phyloP scores from a whole-genome alignment of 2,797 vertebrate species.

The Chelidonichthys spinosus region DNA sequence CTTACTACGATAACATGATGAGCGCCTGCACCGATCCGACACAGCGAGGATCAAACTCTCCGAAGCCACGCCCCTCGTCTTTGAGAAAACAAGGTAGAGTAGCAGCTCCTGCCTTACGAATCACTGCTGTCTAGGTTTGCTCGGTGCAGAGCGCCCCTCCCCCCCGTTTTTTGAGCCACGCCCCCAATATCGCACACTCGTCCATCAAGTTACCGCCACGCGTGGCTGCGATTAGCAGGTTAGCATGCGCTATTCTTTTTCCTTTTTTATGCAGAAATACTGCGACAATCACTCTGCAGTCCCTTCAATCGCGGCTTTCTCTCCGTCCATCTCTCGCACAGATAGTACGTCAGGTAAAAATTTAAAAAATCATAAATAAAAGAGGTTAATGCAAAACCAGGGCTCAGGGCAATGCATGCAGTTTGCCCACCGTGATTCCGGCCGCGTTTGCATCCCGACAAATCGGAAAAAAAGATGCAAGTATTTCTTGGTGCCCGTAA shows the following conservation, averaged over 20 bases:
- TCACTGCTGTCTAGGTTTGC: constrained; percentile 29
- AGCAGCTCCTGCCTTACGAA: constrained; percentile 49
- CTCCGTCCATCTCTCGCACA: constrained; percentile 59
- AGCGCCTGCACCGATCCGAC: background rate
- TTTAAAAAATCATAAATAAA: constrained; percentile 3
- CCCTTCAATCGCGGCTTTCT: constrained; percentile 49
- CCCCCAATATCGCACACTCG: constrained; percentile 27
- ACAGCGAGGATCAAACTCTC: constrained; percentile 5
- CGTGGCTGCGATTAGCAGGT: constrained; percentile 47
- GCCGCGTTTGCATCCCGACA: constrained; percentile 53
- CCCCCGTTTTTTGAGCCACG: constrained; percentile 47
- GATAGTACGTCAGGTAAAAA: constrained; percentile 63
- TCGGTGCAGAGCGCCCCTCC: too few relatives aligned
- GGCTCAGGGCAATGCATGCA: constrained; percentile 79
- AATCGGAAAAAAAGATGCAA: constrained; percentile 34
- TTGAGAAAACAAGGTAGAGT: constrained; percentile 34
- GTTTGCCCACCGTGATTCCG: constrained; percentile 69
- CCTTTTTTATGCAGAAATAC: constrained; percentile 23
- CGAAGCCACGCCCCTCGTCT: constrained; percentile 22
- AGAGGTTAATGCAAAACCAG: constrained; percentile 61
- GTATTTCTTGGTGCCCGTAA: constrained; percentile 62
- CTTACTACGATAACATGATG: too few relatives aligned
- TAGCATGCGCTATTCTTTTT: constrained; percentile 60
- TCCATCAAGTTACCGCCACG: constrained; percentile 34
- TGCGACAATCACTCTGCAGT: constrained; percentile 37